Evolutionary conservation across 2,888 invertebrate genomes (phyloP), one percentile per base, ranked within the genome.

Genomic region (Microctonus aethiopoides): DNA sequence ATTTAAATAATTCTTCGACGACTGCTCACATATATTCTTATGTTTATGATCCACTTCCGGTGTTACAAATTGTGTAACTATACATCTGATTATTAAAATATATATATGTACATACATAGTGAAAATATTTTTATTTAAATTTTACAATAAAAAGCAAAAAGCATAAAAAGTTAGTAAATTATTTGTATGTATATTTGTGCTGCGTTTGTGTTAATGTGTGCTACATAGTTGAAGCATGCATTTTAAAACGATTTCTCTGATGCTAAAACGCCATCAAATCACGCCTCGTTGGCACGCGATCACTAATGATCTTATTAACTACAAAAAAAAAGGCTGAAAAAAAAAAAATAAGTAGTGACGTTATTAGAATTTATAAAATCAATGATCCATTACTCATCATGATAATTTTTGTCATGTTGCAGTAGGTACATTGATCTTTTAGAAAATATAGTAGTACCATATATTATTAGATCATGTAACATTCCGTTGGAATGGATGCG

Each of bases 201-300:
- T 46, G 16, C 1, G 3, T 46, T 7, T 46, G 16, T 46, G 13
- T 41, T 46, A 46, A n/a, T 39, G n/a, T n/a, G n/a, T n/a, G n/a
- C n/a, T n/a, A n/a, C n/a, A 46, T 16, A 46, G 6, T 36, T 36
- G 7, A 3, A 36, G 5, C 20, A 16, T 34, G 39, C n/a, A 26
- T 11, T 39, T 11, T 22, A 22, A n/a, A 20, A 59, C 59, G 64
- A 64, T 64, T 64, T 64, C 64, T 54, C 64, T 36, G 52, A 16
- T 63, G 29, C 63, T 46, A 29, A 62, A n/a, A 62, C n/a, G 16
- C 46, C 46, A 46, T 46, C 46, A 9, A n/a, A 64, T 64, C 54
- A 64, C 64, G 64, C 52, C 64, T 34, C 20, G 54, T 36, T 16
- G 34, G 22, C 64, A 54, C 54, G 54, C 64, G 64, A 64, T 57